These are phyloP conservation scores for Sebastes cheni DNA, from an alignment of 2,797 vertebrate species.

Conservation along the genomic window DNA sequence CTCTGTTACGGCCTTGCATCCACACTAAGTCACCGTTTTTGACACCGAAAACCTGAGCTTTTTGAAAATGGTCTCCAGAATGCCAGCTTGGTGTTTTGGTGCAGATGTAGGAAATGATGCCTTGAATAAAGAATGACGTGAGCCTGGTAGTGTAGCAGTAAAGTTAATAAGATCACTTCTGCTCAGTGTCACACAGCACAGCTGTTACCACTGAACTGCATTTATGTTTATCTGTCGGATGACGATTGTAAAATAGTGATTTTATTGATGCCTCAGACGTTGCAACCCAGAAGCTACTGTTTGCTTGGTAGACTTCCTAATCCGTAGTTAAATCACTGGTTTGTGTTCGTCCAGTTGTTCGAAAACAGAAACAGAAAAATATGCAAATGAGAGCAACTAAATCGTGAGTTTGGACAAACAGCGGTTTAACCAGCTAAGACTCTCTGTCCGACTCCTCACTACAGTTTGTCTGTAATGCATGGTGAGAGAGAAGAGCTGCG, in stretches of 20 bases:
- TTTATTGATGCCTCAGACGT: neutral
- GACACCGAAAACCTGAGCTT: neutral
- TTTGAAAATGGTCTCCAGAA: neutral
- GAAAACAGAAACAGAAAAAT: neutral
- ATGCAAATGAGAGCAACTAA: too few relatives aligned
- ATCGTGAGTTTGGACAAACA: too few relatives aligned
- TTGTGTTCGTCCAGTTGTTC: neutral
- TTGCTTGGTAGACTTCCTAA: fast-evolving
- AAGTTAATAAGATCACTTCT: neutral
- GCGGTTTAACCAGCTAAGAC: too few relatives aligned
- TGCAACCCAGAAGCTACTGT: neutral
- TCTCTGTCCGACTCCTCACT: too few relatives aligned
- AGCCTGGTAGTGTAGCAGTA: neutral
- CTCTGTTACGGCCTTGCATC: neutral
- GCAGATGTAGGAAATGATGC: fast-evolving
- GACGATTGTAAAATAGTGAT: neutral
- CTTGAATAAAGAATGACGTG: neutral
- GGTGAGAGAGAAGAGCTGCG: too few relatives aligned
- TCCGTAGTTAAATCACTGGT: neutral
- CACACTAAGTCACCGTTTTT: neutral
- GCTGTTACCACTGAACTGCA: neutral
- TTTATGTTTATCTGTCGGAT: neutral
- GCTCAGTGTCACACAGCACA: too few relatives aligned
- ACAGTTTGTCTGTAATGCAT: too few relatives aligned
- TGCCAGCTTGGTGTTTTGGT: neutral